Evolutionary conservation across 1,140 invertebrate genomes (phyloP).

Genomic region (Hydropsyche tenuis): DNA sequence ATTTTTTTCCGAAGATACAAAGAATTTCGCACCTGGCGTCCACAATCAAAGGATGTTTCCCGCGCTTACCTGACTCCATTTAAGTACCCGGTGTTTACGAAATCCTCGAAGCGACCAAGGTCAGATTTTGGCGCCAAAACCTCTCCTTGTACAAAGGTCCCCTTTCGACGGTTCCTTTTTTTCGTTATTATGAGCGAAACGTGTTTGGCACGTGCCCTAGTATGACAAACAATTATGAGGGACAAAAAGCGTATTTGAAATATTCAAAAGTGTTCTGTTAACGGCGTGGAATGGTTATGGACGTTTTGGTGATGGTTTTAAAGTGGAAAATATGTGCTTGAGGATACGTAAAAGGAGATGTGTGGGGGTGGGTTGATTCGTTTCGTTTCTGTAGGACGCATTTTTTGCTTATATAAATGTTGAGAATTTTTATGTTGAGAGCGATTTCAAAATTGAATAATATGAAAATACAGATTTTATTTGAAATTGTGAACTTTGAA

Average conservation of each 20-base stretch:
- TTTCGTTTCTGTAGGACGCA: not conserved
- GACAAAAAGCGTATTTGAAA: no score
- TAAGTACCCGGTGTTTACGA: not conserved
- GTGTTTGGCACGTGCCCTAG: slow-evolving; percentile 5
- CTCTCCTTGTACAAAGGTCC: not conserved
- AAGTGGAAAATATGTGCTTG: no score
- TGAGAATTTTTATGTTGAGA: no score
- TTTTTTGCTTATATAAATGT: no score
- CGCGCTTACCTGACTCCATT: not conserved
- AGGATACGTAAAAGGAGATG: slow-evolving; percentile 13
- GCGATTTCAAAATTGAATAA: no score
- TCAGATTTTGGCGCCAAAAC: slow-evolving; percentile 20
- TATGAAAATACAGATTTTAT: no score
- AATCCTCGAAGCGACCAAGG: not conserved
- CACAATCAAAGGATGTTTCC: not conserved
- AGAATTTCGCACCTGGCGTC: slow-evolving; percentile 17
- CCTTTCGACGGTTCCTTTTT: slow-evolving; percentile 3
- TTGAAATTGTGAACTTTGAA: no score
- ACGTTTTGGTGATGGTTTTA: no score
- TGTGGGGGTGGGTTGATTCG: slow-evolving; percentile 31
- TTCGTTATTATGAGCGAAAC: not conserved
- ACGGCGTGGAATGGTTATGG: no score
- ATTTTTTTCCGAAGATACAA: not conserved
- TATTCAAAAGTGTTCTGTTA: no score
- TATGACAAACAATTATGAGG: no score